Evolutionary conservation across 2,888 invertebrate genomes (phyloP), one percentile per base, ranked within the genome.

Genomic region (Macaria notata): DNA sequence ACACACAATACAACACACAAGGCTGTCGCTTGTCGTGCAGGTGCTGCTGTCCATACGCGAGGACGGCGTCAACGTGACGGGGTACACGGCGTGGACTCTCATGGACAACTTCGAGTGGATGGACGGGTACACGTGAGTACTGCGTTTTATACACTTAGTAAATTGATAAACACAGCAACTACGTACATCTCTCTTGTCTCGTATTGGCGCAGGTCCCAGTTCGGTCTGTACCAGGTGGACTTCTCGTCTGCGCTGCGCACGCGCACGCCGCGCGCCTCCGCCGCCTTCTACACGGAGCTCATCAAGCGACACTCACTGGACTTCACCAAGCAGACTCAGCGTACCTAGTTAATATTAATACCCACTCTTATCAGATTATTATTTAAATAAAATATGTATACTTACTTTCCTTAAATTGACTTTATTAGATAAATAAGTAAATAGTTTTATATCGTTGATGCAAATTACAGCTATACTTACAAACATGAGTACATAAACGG

Each of bases 61-160:
- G 61, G 92, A 92, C 62, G 78, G 78, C 0, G 84, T 88, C 42
- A 84, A 86, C 41, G 74, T 92, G 0, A 78, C 77, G 33, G 93
- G 92, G 0, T 94, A 93, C 75, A 89, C 92, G 1, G 93, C 90
- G 0, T 94, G 94, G 93, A 92, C 93, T 1, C 78, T 94, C 8
- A 84, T 94, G 84, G 94, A 94, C 68, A 93, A 93, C 69, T 93
- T 94, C 63, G 94, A 94, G 76, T 94, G 94, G 93, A 74, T 68
- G 86, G 73, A 73, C 38, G 93, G 93, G n/a, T 93, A 92, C 69
- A 75, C n/a, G 62, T 59, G 8, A 54, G 53, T 43, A 31, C 19
- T 19, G 19, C 19, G 19, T 19, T 19, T 19, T 19, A 19, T 19
- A 19, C 19, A 19, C 19, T 19, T 19, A 19, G 19, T 19, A 19